Percentiles rank a stretch among this genome's conserved stretches.
phyloP scores from a whole-genome alignment of 2,113 vertebrate species.

The Murina feae region DNA sequence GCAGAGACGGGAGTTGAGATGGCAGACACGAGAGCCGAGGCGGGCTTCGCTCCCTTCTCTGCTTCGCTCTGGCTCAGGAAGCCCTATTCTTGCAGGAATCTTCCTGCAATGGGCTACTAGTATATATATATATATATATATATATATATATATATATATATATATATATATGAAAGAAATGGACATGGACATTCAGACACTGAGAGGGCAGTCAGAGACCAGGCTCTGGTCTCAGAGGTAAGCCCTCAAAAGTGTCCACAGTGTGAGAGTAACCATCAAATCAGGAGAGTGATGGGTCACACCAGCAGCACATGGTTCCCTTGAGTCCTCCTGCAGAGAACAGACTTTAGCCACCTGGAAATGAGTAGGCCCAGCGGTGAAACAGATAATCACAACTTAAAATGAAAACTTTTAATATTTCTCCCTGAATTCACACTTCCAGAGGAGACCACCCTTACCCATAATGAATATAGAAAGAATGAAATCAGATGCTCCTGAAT shows the following conservation, averaged over 20 bases:
- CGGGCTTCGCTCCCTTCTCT: no score
- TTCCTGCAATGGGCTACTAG: no score
- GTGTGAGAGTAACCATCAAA: background rate
- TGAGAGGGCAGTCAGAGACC: no score
- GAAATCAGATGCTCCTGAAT: background rate
- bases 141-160: no score
- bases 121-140: no score
- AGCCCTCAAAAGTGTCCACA: background rate
- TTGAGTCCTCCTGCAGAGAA: background rate
- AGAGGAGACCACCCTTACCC: background rate
- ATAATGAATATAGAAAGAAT: background rate
- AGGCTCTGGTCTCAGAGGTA: background rate
- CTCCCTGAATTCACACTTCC: background rate
- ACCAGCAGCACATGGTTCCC: background rate
- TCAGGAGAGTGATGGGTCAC: accelerated
- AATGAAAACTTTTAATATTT: background rate
- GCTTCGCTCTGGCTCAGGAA: no score
- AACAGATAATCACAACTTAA: background rate
- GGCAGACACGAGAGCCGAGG: no score
- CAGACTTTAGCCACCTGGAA: background rate
- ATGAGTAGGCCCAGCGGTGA: background rate
- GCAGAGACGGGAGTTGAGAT: no score
- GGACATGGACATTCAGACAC: accelerated
- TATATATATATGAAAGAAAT: no score
- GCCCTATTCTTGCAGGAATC: no score